phyloP scores from a whole-genome alignment of 2,797 vertebrate species.

The Zalophus californianus region DNA sequence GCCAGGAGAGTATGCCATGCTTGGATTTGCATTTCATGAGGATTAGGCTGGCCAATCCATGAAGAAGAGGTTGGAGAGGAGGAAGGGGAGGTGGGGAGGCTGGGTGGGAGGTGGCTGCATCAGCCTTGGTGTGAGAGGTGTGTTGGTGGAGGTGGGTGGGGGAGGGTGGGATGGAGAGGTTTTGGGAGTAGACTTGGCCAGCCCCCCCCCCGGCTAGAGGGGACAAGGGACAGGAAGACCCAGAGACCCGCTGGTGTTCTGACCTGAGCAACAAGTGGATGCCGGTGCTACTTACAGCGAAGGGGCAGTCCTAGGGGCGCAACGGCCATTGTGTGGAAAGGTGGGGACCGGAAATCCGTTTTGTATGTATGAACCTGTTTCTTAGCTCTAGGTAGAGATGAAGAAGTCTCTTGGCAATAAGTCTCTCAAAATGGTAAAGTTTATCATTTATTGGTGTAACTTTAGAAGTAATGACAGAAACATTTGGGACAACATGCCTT shows the following conservation, averaged over 20 bases:
- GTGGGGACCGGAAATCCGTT: background rate
- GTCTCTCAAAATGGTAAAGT: background rate
- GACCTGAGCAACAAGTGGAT: background rate
- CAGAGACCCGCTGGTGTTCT: background rate
- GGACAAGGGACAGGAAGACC: background rate
- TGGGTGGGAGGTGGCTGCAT: fast-evolving
- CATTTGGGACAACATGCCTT: background rate
- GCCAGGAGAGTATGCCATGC: background rate
- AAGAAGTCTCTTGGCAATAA: background rate
- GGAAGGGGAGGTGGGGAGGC: no score
- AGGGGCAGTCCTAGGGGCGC: no score
- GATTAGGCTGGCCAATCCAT: background rate
- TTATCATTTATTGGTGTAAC: background rate
- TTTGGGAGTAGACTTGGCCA: background rate
- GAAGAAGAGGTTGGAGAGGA: background rate
- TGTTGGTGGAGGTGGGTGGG: fast-evolving
- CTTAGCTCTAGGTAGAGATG: background rate
- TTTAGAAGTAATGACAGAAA: background rate
- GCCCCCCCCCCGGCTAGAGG: no score
- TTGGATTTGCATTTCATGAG: background rate
- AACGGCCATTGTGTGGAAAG: background rate
- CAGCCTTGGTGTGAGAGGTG: background rate
- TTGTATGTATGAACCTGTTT: background rate
- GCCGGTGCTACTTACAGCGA: background rate
- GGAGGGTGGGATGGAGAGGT: fast-evolving